Evolutionary conservation across 2,797 vertebrate genomes (phyloP), one percentile per base, ranked within the genome.

Genomic region (Myiothlypis chrysogaster): DNA sequence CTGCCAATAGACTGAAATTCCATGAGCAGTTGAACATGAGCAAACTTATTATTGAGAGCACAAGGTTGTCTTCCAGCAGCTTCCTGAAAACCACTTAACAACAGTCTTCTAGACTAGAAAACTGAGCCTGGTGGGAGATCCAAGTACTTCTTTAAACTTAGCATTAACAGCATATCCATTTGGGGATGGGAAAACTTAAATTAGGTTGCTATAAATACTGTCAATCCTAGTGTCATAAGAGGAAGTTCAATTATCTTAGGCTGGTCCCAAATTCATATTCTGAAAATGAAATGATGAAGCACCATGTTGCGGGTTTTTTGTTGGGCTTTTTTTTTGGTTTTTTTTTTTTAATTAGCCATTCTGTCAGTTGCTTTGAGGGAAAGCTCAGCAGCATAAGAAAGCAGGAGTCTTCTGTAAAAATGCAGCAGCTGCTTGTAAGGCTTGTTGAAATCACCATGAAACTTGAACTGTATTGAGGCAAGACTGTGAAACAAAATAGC

Each of bases 401-500:
- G 37, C 37, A 80, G 72, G 47, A 69, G 22, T 71, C 52, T 72
- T 83, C 64, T 85, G 82, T 88, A 81, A 76, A 83, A 96, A 85
- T 22, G 53, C 64, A 96, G 91, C 96, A 97, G 96, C 95, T 98
- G 96, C 93, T 96, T 89, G 23, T 69, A 84, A 90, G 49, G 69
- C 77, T 95, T 93, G 55, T 75, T 94, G 85, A 96, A 94, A 92
- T 87, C 43, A 88, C 79, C 44, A 61, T 86, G 97, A 97, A 97
- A 96, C 47, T 65, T 85, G 91, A 98, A 90, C 87, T 44, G 23
- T 41, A 34, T 30, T 86, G 52, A 94, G 87, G 65, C 59, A 81
- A 83, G 79, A 70, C 43, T 49, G 44, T 69, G 96, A 96, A 97
- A 97, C 52, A 93, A 93, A 96, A 97, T 97, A 96, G 75, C 79